Evolutionary conservation across 37 sponge, comb jelly and placozoan species (phyloP).

Genomic region (Bolinopsis microptera): DNA sequence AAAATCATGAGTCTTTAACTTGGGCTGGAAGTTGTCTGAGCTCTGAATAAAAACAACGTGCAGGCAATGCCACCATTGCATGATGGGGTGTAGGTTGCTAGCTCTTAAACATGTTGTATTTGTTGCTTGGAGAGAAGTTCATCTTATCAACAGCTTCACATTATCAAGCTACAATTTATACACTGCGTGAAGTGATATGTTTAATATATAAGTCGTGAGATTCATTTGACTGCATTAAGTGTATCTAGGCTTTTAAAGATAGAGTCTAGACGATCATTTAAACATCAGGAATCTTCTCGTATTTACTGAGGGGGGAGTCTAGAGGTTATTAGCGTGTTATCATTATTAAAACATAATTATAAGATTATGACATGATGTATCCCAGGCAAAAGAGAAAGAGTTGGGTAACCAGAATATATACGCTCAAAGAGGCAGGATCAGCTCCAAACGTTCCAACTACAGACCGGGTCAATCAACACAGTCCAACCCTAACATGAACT

Average conservation of each 20-base stretch:
- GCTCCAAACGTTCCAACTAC: slow-evolving; percentile 16
- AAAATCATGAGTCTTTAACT: too few relatives aligned
- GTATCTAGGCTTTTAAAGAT: too few relatives aligned
- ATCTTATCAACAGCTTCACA: background rate
- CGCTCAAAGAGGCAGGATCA: background rate
- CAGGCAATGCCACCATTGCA: background rate
- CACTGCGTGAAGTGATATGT: too few relatives aligned
- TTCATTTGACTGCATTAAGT: too few relatives aligned
- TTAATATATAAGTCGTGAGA: too few relatives aligned
- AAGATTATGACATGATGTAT: too few relatives aligned
- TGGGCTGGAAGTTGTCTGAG: background rate
- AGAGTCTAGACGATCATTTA: too few relatives aligned
- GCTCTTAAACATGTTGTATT: background rate
- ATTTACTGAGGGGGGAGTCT: too few relatives aligned
- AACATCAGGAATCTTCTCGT: too few relatives aligned
- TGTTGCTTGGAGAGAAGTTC: background rate
- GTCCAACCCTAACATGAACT: background rate
- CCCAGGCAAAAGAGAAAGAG: slow-evolving; percentile 32
- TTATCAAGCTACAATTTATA: background rate
- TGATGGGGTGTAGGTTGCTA: background rate
- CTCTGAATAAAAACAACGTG: background rate
- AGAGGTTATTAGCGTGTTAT: too few relatives aligned
- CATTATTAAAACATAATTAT: too few relatives aligned
- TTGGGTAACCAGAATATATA: slow-evolving; percentile 51
- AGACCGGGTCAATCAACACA: background rate